Base-by-base conservation (phyloP, 2,888 invertebrate species). In the Byasa hedistus region DNA sequence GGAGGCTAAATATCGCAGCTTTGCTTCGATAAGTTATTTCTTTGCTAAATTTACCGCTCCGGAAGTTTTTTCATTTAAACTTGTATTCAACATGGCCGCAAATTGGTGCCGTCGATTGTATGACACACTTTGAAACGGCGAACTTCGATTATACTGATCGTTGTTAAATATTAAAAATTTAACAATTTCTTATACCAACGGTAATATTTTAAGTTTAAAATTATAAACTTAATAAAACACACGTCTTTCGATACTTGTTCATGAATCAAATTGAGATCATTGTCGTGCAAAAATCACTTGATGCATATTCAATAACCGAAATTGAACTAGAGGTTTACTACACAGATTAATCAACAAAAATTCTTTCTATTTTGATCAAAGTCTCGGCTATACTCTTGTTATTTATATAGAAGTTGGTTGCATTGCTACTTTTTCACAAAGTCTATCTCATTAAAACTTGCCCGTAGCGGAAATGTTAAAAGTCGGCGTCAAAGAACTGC, bases 1-100 rank as follows among this genome's bases (percentile, higher is more conserved):
- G 54, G 56, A 56, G 56, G 56, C 56, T 48, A 60, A 60, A 58
- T 60, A 65, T 56, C 48, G 65, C 48, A 56, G 65, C 48, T 48
- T 60, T 56, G 59, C 58, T 65, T 65, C 55, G 48, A 65, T 64
- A 64, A 59, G 12, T 59, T 65, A 44, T 48, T 65, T 60, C 60
- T 56, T 60, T 60, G 55, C 55, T 56, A 56, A 60, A 65, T 65
- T 65, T 65, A 65, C 56, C 48, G 60, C 60, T 60, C 27, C 22
- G 27, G 56, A 60, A 65, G 55, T 65, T 65, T 65, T 65, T 65
- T 65, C 54, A 65, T 65, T 65, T 60, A 36, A 65, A 65, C 59
- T 65, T 65, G 24, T 58, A 22, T 64, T 54, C 44, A 44, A 36
- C 15, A 32, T 23, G 39, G 39, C 24, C 17, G 54, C 64, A 51